Evolutionary conservation across 2,888 invertebrate species (phyloP), one percentile per base, ranked within the genome.

Genomic region (Phortica okadai): DNA sequence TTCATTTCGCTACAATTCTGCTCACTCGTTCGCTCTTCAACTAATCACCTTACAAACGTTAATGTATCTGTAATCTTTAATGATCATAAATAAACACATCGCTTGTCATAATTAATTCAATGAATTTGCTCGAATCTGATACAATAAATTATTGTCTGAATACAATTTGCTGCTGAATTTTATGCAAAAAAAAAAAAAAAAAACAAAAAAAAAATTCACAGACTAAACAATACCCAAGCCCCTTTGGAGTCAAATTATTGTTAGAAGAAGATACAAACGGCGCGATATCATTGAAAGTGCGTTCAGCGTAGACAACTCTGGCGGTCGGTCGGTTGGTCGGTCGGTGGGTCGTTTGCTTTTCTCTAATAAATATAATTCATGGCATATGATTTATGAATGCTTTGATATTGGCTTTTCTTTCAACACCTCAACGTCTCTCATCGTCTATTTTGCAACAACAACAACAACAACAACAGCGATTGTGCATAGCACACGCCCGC

Each of bases 21-120:
- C 50, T 50, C 10, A 1, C 45, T 45, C 45, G 45, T 10, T 45
- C 7, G 45, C 45, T 45, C 45, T 45, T 10, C 8, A 14, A 8
- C 50, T 67, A 67, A 67, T 67, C 67, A 67, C 67, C 67, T 67
- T 67, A 45, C 67, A 44, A 67, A 44, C 42, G n/a, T 44, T 67
- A 42, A 67, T 44, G 44, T 67, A 80, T 76, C 69, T 67, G 64
- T 74, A 73, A 59, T 67, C 59, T 77, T 74, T 80, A 81, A 72
- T 77, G 81, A 85, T 81, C 83, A 76, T 86, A 87, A 86, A 87
- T 87, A 78, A 79, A 81, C 83, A 78, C 84, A 87, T 87, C 82
- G 83, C 82, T 81, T 87, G 87, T 85, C 85, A 87, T 85, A 85
- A 87, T 87, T 88, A 86, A 87, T 85, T 88, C 84, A 84, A 88